Base-by-base conservation (phyloP, 1,140 invertebrate species). In the Mizuhopecten yessoensis region DNA sequence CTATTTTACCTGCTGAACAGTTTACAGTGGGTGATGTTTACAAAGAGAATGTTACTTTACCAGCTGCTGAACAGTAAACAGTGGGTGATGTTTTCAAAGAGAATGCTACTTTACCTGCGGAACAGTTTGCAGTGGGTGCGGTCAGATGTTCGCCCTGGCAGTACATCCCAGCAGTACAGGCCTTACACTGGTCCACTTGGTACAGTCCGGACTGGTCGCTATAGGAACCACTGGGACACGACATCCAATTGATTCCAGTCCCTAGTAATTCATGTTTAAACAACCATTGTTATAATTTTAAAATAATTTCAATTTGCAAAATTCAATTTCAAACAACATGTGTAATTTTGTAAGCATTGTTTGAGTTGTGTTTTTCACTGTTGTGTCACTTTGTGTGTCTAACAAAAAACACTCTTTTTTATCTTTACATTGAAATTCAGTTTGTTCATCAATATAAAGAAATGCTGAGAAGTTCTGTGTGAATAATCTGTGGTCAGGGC, bases 161-260 rank as follows among this genome's bases (percentile, higher is more conserved):
- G 92, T 94, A 96, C 88, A 94, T 92, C 13, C 96, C 96, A 36
- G 86, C 94, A 49, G 92, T 90, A 93, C 96, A 96, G 0, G 94
- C 88, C 33, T 92, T 90, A 91, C 96, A 96, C 93, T 96, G 93
- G 15, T 89, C 75, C 29, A 75, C 92, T 49, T 94, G 91, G 86
- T 92, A 94, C 75, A 96, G 92, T 13, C 94, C 93, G 34, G 90
- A 39, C 20, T 91, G 88, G 90, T 94, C 90, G 89, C 94, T 94
- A 92, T 95, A 96, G 0, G 95, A 95, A 34, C 96, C 96, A 86
- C 93, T 92, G 13, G 95, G 95, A 91, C 96, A 96, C 0, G 93
- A 86, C 89, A 90, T 90, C 95, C 94, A 96, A 93, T 95, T 93
- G 57, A 93, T 91, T 86, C 95, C 95, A 20, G 95, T 96, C 23